Percentiles rank a stretch among this genome's conserved stretches.
phyloP scores from a whole-genome alignment of 2,888 invertebrate genomes.

The Gibbula magus region DNA sequence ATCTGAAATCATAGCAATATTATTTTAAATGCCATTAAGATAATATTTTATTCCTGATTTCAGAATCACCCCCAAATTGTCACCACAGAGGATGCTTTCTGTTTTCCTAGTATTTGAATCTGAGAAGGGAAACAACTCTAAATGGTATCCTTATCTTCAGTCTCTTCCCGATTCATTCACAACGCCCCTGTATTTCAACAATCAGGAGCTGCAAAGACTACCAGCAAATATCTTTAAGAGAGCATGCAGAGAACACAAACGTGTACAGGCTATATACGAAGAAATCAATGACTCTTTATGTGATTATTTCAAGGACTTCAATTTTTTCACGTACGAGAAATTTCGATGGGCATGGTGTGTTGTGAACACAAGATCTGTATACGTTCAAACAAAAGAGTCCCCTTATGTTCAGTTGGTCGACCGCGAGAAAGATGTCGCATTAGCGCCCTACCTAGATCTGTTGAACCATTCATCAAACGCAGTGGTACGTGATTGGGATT shows the following conservation, averaged over 20 bases:
- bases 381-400: conserved; percentile 79
- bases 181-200: conserved; percentile 72
- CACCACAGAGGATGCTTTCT: conserved; percentile 83
- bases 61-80: neutral
- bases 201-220: conserved; percentile 53
- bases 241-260: conserved; percentile 23
- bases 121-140: conserved; percentile 76
- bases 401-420: conserved; percentile 73
- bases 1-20: too few species aligned
- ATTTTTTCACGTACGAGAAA: conserved; percentile 74
- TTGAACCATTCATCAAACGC: conserved; percentile 85
- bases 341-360: conserved; percentile 89
- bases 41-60: too few species aligned
- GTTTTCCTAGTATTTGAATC: conserved; percentile 84
- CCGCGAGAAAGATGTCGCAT: conserved; percentile 78
- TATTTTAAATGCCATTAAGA: too few species aligned
- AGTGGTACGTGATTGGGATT: conserved; percentile 58
- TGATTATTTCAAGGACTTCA: neutral
- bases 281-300: neutral
- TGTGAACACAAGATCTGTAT: conserved; percentile 90
- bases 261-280: neutral
- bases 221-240: conserved; percentile 44
- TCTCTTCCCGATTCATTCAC: conserved; percentile 73
- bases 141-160: conserved; percentile 69
- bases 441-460: conserved; percentile 92